Evolutionary conservation across 2,888 invertebrate species (phyloP), one percentile per base, ranked within the genome.

Genomic region (Hypselothyrea guttata): DNA sequence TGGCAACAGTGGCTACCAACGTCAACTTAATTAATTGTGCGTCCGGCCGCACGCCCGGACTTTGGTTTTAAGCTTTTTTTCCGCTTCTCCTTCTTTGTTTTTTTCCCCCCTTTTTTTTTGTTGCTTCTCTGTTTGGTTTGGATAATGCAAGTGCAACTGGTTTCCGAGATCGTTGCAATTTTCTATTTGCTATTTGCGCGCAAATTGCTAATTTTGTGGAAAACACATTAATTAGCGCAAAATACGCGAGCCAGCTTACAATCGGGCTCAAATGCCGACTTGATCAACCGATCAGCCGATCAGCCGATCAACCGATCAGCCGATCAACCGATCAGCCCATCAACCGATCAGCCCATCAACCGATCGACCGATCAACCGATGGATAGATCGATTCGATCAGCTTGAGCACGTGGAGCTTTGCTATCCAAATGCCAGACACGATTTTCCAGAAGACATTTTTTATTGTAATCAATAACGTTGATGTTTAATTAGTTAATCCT

Each of bases 141-240:
- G 69, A 7, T 69, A 67, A 48, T 68, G 64, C 52, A 35, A 42
- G 9, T 57, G 54, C 48, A 71, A 72, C 71, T 64, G 72, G 71
- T 71, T 72, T 49, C 55, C 40, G 44, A 47, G 54, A 48, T 69
- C 59, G 54, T 49, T 54, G 48, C 74, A 74, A 84, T 79, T 79
- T 22, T 79, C 78, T 79, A 78, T 84, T 84, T 73, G 82, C 78
- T 79, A 78, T 84, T 84, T 73, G 82, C 64, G 73, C 73, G 73
- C 67, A 79, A 84, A 82, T 82, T 82, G 83, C 84, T 76, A 84
- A 84, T 82, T 82, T 82, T 78, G 83, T 78, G 83, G 76, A 76
- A 84, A 84, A 75, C 78, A 77, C 84, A 81, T 81, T 84, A 84
- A 81, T 81, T 81, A 81, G 84, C 75, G 82, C 84, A 67, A 81